These are phyloP conservation scores for Pseudopleuronectes americanus DNA, from an alignment of 2,797 vertebrate genomes.

Conservation along the genomic window DNA sequence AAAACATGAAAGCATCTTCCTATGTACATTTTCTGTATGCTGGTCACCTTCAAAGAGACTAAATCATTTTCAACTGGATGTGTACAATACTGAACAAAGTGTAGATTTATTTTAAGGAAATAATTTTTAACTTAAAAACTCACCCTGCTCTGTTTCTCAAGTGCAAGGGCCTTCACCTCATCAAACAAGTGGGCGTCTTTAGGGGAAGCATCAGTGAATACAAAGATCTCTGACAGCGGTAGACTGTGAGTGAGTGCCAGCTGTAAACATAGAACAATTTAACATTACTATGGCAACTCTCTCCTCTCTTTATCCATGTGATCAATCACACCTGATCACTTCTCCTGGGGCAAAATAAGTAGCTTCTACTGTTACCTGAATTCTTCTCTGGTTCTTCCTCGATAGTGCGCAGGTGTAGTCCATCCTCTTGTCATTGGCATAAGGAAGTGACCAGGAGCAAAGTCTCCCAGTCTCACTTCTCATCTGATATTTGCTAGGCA, in stretches of 20 bases:
- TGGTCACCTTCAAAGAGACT: too few relatives aligned
- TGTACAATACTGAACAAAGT: background rate
- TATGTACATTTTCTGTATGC: too few relatives aligned
- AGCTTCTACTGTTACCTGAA: constrained; percentile 78
- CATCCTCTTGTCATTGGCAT: too few relatives aligned
- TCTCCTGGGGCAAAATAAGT: background rate
- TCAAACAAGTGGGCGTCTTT: constrained; percentile 87
- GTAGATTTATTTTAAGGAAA: background rate
- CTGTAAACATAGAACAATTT: constrained; percentile 66
- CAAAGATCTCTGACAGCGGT: constrained; percentile 89
- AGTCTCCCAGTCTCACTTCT: too few relatives aligned
- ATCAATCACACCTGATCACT: background rate
- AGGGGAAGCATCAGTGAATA: constrained; percentile 91
- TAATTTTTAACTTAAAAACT: background rate
- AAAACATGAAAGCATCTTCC: too few relatives aligned
- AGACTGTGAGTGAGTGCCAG: constrained; percentile 89
- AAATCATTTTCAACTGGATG: too few relatives aligned
- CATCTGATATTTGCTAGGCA: too few relatives aligned
- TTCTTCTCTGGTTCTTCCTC: constrained; percentile 91
- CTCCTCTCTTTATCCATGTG: too few relatives aligned
- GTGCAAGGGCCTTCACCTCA: constrained; percentile 83
- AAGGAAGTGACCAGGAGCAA: too few relatives aligned
- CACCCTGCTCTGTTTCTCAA: constrained; percentile 88
- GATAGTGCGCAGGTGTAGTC: too few relatives aligned
- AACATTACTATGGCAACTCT: background rate